Base-by-base conservation (phyloP, 1,140 invertebrate species). In the Papilio glaucus region DNA sequence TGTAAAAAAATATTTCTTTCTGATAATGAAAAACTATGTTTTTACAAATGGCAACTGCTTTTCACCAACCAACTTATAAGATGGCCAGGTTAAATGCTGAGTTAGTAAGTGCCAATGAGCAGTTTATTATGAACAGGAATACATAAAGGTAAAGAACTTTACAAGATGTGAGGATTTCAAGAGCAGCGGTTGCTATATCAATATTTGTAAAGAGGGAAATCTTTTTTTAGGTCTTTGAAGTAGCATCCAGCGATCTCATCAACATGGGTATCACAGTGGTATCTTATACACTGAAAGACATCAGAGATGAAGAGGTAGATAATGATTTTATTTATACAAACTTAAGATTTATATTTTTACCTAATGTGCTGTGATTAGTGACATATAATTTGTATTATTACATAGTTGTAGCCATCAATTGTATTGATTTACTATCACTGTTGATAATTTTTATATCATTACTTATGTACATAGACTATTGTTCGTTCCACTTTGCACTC, bases 201-300 rank as follows among this genome's bases (percentile, higher is more conserved):
- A n/a, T 33, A 33, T 33, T 33, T 33, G 29, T 3, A 33, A 42
- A n/a, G 2, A 8, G n/a, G 9, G 10, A 39, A 39, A 39, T 15
- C 62, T 85, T 83, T 21, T 69, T 68, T 33, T 74, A 93, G 93
- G 98, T 99, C 2, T 98, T 98, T 82, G 97, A 98, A 94, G 98
- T 98, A 9, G 97, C 97, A 9, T 98, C 98, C 18, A 98, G 98
- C 74, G 98, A 99, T 94, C 94, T 99, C 72, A 97, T 99, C 74
- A 99, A 99, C 87, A 99, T 99, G 98, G 98, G 98, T 12, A 99
- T 99, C 82, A 99, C 98, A 70, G 98, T 99, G 5, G 98, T 99
- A 8, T 99, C 98, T 1, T 99, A 99, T 90, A 99, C 98, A 1
- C 94, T 99, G 13, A 99, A 99, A 94, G 98, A 99, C 94, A 98